phyloP scores from a whole-genome alignment of 2,888 invertebrate genomes.

The Electrophaes corylata region DNA sequence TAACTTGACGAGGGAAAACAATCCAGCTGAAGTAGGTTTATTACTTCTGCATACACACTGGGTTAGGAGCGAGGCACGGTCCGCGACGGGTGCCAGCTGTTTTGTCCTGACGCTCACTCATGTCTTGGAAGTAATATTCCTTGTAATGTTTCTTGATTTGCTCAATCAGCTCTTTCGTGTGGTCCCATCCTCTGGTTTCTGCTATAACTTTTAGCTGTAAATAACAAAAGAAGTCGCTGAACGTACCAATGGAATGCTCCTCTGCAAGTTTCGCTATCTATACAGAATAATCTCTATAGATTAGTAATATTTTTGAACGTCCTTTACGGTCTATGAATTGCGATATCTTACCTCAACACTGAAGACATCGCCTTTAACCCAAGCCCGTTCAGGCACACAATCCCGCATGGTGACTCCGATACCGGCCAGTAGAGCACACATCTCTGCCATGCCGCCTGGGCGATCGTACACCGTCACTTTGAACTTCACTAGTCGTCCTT shows the following conservation, averaged over 20 bases:
- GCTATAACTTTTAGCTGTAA: conserved; percentile 92
- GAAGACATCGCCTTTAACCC: conserved; percentile 95
- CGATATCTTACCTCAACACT: conserved; percentile 60
- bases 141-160: conserved; percentile 85
- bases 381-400: conserved; percentile 97
- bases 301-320: no score
- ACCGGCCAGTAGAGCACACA: conserved; percentile 88
- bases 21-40: not conserved
- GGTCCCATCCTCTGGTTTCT: conserved; percentile 93
- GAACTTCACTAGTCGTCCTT: conserved; percentile 88
- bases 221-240: not conserved
- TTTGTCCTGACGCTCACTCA: conserved; percentile 54
- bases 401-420: conserved; percentile 95
- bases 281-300: no score
- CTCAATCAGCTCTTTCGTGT: conserved; percentile 83
- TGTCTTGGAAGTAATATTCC: conserved; percentile 77
- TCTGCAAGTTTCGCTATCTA: no score
- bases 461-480: conserved; percentile 89
- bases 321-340: not conserved
- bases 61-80: conserved; percentile 75
- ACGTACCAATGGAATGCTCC: not conserved
- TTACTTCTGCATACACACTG: conserved; percentile 76
- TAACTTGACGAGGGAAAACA: conserved; percentile 4
- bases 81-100: conserved; percentile 55
- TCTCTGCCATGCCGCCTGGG: conserved; percentile 94